phyloP scores from a whole-genome alignment of 92 coral and sea anemone species.

The Metridium senile region DNA sequence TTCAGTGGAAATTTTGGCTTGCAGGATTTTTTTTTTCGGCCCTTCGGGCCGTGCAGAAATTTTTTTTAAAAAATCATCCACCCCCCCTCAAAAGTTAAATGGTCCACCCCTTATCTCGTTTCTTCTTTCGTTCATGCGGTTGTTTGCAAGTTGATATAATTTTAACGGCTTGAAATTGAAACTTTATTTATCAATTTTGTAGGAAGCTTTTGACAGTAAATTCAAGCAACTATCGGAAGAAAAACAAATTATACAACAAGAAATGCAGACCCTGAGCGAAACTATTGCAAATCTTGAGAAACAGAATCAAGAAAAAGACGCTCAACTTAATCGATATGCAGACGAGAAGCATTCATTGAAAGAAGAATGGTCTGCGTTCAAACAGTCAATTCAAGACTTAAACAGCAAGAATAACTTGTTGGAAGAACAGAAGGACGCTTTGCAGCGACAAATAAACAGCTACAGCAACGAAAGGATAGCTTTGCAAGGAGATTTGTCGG shows the following conservation, averaged over 20 bases:
- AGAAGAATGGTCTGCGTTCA: conserved; percentile 29
- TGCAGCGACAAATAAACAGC: conserved; percentile 25
- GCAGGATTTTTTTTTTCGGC: too few relatives aligned
- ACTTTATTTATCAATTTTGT: background rate
- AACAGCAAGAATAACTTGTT: conserved; percentile 19
- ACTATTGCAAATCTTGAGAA: conserved; percentile 10
- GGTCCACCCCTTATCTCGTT: too few relatives aligned
- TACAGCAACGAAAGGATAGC: conserved; percentile 32
- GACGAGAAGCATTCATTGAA: conserved; percentile 35
- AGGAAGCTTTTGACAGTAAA: conserved; percentile 44
- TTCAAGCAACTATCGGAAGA: conserved; percentile 41
- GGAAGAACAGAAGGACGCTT: conserved; percentile 22
- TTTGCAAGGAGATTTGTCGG: conserved; percentile 29
- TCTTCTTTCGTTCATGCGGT: too few relatives aligned
- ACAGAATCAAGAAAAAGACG: conserved; percentile 23
- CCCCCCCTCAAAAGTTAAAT: too few relatives aligned
- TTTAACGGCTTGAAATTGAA: background rate
- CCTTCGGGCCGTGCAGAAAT: too few relatives aligned
- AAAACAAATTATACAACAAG: conserved; percentile 19
- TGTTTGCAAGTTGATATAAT: too few relatives aligned
- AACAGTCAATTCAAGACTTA: conserved; percentile 24
- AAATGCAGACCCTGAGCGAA: conserved; percentile 40
- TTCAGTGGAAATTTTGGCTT: too few relatives aligned
- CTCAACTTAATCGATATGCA: conserved; percentile 18
- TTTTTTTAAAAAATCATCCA: too few relatives aligned